These are phyloP conservation scores for Acromyrmex charruanus DNA, from an alignment of 1,140 invertebrate genomes.

Conservation along the genomic window DNA sequence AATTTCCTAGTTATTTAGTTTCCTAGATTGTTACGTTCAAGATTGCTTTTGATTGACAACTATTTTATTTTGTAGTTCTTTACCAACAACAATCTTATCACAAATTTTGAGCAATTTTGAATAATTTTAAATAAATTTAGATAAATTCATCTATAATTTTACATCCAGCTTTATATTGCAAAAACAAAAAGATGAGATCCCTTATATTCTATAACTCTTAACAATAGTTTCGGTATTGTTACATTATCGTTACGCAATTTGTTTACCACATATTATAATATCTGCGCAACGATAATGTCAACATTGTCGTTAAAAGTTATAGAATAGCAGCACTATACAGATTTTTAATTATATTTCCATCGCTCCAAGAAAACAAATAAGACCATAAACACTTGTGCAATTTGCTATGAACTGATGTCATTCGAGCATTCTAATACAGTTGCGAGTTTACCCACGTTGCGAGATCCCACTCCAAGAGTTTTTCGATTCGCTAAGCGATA, in stretches of 20 bases:
- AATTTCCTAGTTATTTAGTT: no score
- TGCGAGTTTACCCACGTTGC: no score
- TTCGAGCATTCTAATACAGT: neutral
- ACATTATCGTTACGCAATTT: neutral
- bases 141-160: neutral
- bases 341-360: neutral
- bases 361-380: neutral
- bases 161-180: neutral
- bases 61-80: neutral
- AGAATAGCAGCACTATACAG: neutral
- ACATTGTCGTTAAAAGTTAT: no score
- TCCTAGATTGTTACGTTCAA: neutral
- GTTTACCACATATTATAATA: neutral
- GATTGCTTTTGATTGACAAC: neutral
- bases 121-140: neutral
- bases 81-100: neutral
- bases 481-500: conserved; percentile 22
- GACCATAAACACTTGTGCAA: conserved; percentile 20
- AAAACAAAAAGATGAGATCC: neutral
- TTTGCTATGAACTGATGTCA: neutral
- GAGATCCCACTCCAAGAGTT: neutral
- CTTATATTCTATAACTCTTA: neutral
- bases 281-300: no score
- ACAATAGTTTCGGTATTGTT: no score
- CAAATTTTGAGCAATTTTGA: neutral